Base-by-base conservation (phyloP, 2,888 invertebrate genomes). In the Frankliniella intonsa region DNA sequence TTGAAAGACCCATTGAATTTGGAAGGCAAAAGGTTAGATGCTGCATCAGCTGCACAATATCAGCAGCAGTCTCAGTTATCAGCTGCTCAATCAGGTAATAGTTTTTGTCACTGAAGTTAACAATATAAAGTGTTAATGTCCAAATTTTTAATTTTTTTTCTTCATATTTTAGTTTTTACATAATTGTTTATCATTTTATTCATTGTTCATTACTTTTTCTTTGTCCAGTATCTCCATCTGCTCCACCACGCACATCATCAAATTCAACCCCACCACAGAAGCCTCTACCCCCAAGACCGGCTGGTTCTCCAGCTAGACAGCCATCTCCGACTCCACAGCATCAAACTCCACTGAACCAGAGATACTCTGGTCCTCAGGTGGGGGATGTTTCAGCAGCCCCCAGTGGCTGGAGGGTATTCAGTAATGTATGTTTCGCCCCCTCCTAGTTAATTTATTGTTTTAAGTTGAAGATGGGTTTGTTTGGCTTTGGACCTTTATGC, bases 1-100 rank as follows among this genome's bases (percentile, higher is more conserved):
- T 90, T 96, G 83, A 94, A 94, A 88, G 94, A 93, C 86, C 92
- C 96, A 85, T 90, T 96, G 85, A 91, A 91, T 87, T 90, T 93
- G 87, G 92, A 92, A 89, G 90, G 90, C 89, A 90, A 90, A 84
- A 83, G 84, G 80, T 84, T 86, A 81, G 86, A 86, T 84, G 85
- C 85, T 83, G 83, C 69, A 80, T 82, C 17, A 83, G 86, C 85
- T 84, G 83, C 83, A 27, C 86, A 86, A 83, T 86, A 87, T 82
- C 84, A 49, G 12, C 85, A 85, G 82, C 81, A 22, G 25, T 22
- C 69, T 9, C 69, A 76, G 69, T 2, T 22, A 25, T 12, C 22
- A 10, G 69, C 69, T 62, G 19, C 62, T 80, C 82, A 82, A 19
- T 5, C 49, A 22, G 80, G 79, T 49, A 76, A n/a, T n/a, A n/a